Conservation (phyloP, 2,888 invertebrate genomes). For the Amiota minor region DNA sequence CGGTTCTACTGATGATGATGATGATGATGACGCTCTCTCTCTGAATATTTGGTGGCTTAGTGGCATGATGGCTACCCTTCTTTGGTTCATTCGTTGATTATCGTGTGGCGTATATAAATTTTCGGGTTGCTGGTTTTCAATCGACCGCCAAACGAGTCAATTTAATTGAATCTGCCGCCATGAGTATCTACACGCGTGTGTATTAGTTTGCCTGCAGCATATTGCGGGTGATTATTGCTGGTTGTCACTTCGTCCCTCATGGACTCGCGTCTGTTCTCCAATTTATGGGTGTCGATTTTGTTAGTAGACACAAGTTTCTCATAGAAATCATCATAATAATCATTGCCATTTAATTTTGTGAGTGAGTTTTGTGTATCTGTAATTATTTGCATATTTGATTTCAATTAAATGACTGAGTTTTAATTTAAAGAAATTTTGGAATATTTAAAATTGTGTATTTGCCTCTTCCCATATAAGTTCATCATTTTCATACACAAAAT, state of each 20-base stretch:
- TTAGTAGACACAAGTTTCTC: not conserved
- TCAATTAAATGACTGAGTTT: no score
- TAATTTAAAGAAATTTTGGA: no score
- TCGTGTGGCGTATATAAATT: conserved; percentile 53
- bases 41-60: not conserved
- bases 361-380: not conserved
- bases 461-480: no score
- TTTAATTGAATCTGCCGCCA: conserved; percentile 41
- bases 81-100: not conserved
- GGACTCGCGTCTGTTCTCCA: no score
- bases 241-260: not conserved
- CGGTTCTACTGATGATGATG: no score
- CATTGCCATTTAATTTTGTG: not conserved
- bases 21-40: not conserved
- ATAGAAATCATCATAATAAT: not conserved
- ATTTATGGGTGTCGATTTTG: conserved; percentile 1
- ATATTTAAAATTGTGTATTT: no score
- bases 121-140: conserved; percentile 56
- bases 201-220: not conserved
- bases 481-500: no score
- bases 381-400: not conserved
- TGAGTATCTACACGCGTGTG: not conserved
- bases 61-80: not conserved
- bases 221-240: conserved; percentile 8
- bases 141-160: conserved; percentile 50